Evolutionary conservation across 2,113 vertebrate genomes (phyloP).

Genomic region (Lonchura striata): DNA sequence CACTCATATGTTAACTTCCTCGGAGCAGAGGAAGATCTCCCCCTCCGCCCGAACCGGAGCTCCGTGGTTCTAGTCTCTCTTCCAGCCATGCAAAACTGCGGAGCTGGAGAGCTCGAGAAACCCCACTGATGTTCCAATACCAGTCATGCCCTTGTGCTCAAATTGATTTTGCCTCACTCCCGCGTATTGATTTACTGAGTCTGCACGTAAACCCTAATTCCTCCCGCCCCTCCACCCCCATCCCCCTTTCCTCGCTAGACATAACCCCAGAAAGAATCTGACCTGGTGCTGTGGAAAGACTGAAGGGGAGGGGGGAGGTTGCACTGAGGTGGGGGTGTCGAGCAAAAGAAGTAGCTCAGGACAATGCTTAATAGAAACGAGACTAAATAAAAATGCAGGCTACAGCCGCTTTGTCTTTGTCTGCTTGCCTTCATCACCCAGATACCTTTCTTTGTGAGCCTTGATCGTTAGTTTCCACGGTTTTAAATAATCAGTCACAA

Average conservation of each 20-base stretch:
- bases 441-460: slow-evolving; percentile 75
- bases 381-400: slow-evolving; percentile 69
- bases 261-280: slow-evolving; percentile 54
- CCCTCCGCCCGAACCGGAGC: slow-evolving; percentile 46
- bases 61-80: slow-evolving; percentile 67
- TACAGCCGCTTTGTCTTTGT: slow-evolving; percentile 66
- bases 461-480: slow-evolving; percentile 67
- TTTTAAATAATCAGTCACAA: slow-evolving; percentile 64
- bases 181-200: slow-evolving; percentile 63
- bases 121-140: slow-evolving; percentile 53
- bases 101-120: slow-evolving; percentile 55
- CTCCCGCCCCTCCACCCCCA: neutral
- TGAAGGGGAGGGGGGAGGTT: neutral
- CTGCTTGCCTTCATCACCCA: slow-evolving; percentile 70
- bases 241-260: neutral
- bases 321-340: neutral
- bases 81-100: slow-evolving; percentile 44
- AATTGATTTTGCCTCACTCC: slow-evolving; percentile 69
- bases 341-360: slow-evolving; percentile 49
- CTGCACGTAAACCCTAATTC: slow-evolving; percentile 48
- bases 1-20: slow-evolving; percentile 44
- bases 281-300: slow-evolving; percentile 10
- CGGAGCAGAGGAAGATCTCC: slow-evolving; percentile 37
- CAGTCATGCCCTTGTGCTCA: slow-evolving; percentile 71
- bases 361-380: slow-evolving; percentile 42